A percentile compares a stretch with the other conserved stretches of the same genome.
Conservation (phyloP, 2,113 vertebrate genomes). For the Verasper variegatus region DNA sequence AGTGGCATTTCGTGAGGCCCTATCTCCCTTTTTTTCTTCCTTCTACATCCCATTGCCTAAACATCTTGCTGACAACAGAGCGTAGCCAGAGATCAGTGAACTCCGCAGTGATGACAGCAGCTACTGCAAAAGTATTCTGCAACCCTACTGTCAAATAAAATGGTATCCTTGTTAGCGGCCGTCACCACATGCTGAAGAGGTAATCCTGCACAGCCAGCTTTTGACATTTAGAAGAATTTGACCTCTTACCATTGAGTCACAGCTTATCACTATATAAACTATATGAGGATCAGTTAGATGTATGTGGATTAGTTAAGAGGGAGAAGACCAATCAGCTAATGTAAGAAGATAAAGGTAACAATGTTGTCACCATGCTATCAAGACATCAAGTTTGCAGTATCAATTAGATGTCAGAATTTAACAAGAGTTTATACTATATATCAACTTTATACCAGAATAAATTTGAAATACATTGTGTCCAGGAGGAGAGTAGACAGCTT, state of each 20-base stretch:
- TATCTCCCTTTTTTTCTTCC: constrained; percentile 26
- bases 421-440: too few relatives aligned
- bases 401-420: too few relatives aligned
- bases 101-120: constrained; percentile 64
- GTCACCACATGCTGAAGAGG: constrained; percentile 11
- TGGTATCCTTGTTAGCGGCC: constrained; percentile 33
- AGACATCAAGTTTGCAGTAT: background rate
- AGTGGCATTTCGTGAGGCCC: constrained; percentile 22
- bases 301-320: background rate
- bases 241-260: background rate
- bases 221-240: background rate
- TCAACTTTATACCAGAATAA: too few relatives aligned
- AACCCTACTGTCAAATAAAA: background rate
- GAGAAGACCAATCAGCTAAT: background rate
- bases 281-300: background rate
- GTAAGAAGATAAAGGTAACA: background rate
- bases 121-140: constrained; percentile 28
- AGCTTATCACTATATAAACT: background rate
- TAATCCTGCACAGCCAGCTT: background rate
- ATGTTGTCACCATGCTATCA: background rate
- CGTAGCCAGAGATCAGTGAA: constrained; percentile 51
- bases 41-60: constrained; percentile 39
- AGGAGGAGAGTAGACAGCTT: too few relatives aligned
- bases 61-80: constrained; percentile 48
- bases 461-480: too few relatives aligned